Base-by-base conservation (phyloP, 2,797 vertebrate species). In the Etheostoma nigrum region DNA sequence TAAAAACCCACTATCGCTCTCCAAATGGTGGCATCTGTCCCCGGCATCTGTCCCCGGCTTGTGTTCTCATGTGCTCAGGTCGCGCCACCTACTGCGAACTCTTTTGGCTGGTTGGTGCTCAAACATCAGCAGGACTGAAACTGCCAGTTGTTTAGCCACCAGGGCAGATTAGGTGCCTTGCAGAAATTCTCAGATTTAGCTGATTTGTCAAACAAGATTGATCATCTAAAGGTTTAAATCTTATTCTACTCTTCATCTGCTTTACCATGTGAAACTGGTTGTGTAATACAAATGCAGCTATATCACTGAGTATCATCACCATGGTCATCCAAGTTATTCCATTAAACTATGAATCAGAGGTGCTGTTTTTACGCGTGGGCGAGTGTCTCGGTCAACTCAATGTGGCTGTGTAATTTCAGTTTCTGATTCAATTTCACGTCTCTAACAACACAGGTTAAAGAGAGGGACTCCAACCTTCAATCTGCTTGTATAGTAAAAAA, bases 1-100 rank as follows among this genome's bases (percentile, higher is more conserved):
- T 86, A 84, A 88, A 40, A 89, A 83, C 27, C 49, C 44, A 42
- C 70, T 49, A 76, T 76, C 67, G 67, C 80, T 69, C 85, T 89
- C 83, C 86, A 89, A 91, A 89, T 72, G 78, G 76, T 16, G 14
- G 81, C 94, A 93, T 91, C 89, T 94, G 94, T 91, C 79, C 84
- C 78, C 62, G 25, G 85, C 94, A 94, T 88, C 84, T 94, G 92
- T 91, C 83, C 74, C 71, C 18, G 53, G 53, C 65, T 88, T 62
- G 76, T 83, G 83, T 81, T 91, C 68, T 91, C 80, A 67, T 86
- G 83, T 75, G 82, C 71, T 74, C 67, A 68, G 90, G 85, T 89
- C 90, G 85, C 65, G 71, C 67, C 77, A 83, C 79, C 79, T 73
- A 80, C 71, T 4, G 45, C 72, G 5, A 80, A 84, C 85, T 78